These are phyloP conservation scores for Onychomys arenicola DNA, from an alignment of 2,797 vertebrate genomes.

Conservation along the genomic window DNA sequence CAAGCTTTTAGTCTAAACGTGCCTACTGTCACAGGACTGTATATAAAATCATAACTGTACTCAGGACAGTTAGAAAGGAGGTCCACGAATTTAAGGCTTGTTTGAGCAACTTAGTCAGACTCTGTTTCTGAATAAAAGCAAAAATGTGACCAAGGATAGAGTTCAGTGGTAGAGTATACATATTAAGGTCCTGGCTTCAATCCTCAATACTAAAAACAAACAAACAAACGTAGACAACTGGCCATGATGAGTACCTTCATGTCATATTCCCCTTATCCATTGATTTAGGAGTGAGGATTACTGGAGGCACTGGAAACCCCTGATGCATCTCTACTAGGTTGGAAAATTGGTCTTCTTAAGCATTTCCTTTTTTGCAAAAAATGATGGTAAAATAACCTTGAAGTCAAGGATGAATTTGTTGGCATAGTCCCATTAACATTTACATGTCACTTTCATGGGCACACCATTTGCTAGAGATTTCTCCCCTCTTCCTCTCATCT, in stretches of 20 bases:
- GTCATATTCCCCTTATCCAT: neutral
- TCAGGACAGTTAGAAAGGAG: neutral
- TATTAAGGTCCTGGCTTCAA: neutral
- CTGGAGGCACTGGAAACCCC: neutral
- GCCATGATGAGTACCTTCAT: neutral
- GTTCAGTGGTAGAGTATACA: neutral
- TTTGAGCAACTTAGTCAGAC: neutral
- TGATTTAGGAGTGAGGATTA: neutral
- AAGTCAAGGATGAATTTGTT: constrained; percentile 5
- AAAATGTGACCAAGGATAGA: neutral
- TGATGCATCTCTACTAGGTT: neutral
- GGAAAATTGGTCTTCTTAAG: neutral
- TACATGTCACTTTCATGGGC: neutral
- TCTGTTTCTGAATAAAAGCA: neutral
- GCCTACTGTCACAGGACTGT: neutral
- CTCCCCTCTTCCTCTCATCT: neutral
- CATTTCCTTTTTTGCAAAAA: neutral
- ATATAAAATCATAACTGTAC: neutral
- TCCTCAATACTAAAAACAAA: neutral
- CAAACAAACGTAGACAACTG: neutral
- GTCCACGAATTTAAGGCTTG: neutral
- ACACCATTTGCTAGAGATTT: neutral
- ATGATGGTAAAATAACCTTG: neutral
- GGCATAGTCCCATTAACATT: neutral
- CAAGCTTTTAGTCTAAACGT: neutral